phyloP scores from a whole-genome alignment of 2,113 vertebrate genomes.

The Chaetura pelagica region DNA sequence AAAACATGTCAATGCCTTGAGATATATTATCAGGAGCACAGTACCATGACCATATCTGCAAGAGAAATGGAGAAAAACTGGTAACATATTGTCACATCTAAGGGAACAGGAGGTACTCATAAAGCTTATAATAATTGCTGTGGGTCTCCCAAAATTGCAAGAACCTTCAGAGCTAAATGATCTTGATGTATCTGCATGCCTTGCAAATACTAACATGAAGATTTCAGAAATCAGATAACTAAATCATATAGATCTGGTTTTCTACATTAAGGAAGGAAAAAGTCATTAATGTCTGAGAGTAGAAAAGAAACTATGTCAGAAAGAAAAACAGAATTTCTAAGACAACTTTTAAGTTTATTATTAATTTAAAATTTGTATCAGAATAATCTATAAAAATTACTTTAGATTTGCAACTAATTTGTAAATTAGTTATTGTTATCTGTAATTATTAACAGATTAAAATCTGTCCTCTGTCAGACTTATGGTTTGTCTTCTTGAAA shows the following conservation, averaged over 20 bases:
- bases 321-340: not conserved
- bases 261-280: fast-evolving
- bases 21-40: not conserved
- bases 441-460: not conserved
- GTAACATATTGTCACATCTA: not conserved
- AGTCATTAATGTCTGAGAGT: not conserved
- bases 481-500: not conserved
- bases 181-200: not conserved
- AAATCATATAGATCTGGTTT: not conserved
- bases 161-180: not conserved
- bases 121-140: not conserved
- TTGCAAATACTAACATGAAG: not conserved
- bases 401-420: not conserved
- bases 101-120: not conserved
- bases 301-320: not conserved
- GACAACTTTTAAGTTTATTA: not conserved
- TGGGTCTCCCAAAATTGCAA: not conserved
- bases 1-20: not conserved
- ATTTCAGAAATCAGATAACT: not conserved
- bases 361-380: not conserved
- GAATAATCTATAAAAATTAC: not conserved
- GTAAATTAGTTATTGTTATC: not conserved
- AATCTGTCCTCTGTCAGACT: not conserved
- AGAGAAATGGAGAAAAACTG: not conserved
- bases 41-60: not conserved